Evolutionary conservation across 2,888 invertebrate species (phyloP).

Genomic region (Lissonota sp.): DNA sequence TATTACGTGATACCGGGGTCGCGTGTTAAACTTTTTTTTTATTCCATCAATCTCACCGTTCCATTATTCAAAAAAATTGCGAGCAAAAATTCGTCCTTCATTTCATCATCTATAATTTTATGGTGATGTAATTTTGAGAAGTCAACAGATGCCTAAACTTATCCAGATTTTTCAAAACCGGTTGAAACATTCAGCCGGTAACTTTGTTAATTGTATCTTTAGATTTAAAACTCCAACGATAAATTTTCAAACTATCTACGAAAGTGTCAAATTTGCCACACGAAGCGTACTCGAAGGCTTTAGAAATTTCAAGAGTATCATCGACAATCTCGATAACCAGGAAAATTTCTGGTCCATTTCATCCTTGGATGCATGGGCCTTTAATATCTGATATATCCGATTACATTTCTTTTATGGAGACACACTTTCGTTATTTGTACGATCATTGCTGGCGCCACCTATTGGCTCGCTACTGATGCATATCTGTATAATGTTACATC

Average conservation of each 20-base stretch:
- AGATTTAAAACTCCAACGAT: background rate
- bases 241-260: background rate
- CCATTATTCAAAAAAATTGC: too few relatives aligned
- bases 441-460: slow-evolving; percentile 2
- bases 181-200: background rate
- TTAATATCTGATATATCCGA: slow-evolving; percentile 24
- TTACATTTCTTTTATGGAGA: slow-evolving; percentile 12
- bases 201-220: background rate
- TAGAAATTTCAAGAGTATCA: background rate
- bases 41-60: too few relatives aligned
- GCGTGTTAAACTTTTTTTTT: too few relatives aligned
- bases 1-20: too few relatives aligned
- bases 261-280: background rate
- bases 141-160: too few relatives aligned
- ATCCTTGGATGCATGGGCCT: background rate
- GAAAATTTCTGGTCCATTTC: slow-evolving; percentile 6
- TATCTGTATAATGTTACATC: slow-evolving; percentile 8
- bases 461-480: slow-evolving; percentile 24
- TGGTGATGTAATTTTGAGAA: too few relatives aligned
- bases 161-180: background rate
- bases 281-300: background rate
- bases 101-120: too few relatives aligned
- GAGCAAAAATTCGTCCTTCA: too few relatives aligned
- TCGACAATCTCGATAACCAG: slow-evolving; percentile 1
- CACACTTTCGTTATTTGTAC: background rate